These are phyloP conservation scores for Papilio polyxenes DNA, from an alignment of 1,140 invertebrate species.

Conservation along the genomic window DNA sequence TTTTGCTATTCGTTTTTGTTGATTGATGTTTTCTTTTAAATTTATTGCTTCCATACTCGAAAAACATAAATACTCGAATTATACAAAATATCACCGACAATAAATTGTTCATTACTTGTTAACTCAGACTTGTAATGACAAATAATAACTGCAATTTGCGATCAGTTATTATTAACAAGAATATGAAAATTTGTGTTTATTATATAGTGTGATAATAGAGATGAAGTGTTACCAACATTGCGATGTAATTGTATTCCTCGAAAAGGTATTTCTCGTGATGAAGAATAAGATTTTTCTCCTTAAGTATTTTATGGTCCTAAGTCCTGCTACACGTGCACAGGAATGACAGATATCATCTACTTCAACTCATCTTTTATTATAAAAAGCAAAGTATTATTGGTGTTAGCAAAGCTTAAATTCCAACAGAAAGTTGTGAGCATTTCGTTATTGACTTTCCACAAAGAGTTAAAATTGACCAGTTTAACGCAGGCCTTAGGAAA, in stretches of 20 bases:
- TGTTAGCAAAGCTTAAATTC: not conserved
- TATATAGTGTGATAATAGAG: not conserved
- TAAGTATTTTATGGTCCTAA: too few relatives aligned
- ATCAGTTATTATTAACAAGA: not conserved
- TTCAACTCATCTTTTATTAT: too few relatives aligned
- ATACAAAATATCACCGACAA: not conserved
- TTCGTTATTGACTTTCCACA: not conserved
- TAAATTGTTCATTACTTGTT: conserved; percentile 3
- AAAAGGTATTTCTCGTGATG: too few relatives aligned
- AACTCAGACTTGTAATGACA: not conserved
- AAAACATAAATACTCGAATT: too few relatives aligned
- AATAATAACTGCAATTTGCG: not conserved
- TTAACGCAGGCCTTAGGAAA: not conserved
- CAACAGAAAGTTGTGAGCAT: not conserved
- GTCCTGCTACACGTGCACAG: too few relatives aligned
- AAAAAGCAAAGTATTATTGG: not conserved
- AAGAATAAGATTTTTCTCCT: too few relatives aligned
- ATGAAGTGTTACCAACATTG: conserved; percentile 20
- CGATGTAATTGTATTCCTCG: not conserved
- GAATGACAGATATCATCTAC: too few relatives aligned
- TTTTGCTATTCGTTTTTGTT: too few relatives aligned
- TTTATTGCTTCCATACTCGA: too few relatives aligned
- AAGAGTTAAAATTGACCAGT: conserved; percentile 15
- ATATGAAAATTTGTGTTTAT: not conserved
- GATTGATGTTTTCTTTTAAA: too few relatives aligned